Evolutionary conservation across 2,113 vertebrate species (phyloP), one percentile per base, ranked within the genome.

Genomic region (Takifugu flavidus): DNA sequence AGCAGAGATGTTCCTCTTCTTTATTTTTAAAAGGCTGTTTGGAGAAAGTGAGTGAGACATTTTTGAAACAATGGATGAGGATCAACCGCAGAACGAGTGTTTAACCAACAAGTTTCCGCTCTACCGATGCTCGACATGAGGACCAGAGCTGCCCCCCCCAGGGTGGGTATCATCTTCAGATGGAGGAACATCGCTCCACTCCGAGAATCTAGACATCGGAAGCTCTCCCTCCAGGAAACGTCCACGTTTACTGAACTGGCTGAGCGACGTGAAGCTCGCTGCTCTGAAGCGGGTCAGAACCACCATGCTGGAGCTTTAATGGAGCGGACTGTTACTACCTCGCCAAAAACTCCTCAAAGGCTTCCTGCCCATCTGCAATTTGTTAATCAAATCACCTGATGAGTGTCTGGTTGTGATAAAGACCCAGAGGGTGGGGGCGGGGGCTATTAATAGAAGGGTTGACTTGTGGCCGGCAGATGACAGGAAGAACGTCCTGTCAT

Each of bases 391-490:
- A 93, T 96, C 94, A 98, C 93, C 94, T 96, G 94, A 92, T 70
- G 72, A 87, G 92, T 88, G 87, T 91, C 91, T 77, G 88, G 88
- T 74, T 91, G 90, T 89, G 89, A 92, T 92, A 91, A 93, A 77
- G 74, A 46, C 44, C 47, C 15, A 51, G 67, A 52, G 59, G 57
- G 61, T 31, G 55, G 45, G 31, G 47, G 51, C 43, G 34, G 53
- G 13, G 62, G 65, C 84, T 90, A 91, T 84, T 90, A 88, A 88
- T 90, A 90, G 86, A 77, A 27, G 83, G 79, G 87, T 85, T 87
- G 77, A 92, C 92, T 94, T 93, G 93, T 95, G 92, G 93, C 87
- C 90, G 85, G 91, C 93, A 97, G 94, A 96, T 95, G 95, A 95
- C 95, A 95, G 94, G 93, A 95, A 93, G 91, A 56, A 67, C 27